These are phyloP conservation scores for Euplagia quadripunctaria DNA, from an alignment of 2,888 invertebrate species.

Conservation along the genomic window DNA sequence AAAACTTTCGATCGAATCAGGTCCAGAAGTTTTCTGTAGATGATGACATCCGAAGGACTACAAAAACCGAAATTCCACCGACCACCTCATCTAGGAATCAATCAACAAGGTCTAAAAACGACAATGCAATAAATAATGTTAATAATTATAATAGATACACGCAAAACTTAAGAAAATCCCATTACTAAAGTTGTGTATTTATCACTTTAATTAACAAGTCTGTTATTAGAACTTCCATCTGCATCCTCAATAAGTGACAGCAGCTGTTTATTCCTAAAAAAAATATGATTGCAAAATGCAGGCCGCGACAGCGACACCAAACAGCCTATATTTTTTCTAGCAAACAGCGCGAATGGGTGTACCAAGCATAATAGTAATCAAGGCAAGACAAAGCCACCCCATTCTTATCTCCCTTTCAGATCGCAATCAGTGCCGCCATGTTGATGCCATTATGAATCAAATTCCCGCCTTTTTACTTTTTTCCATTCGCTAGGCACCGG, in stretches of 20 bases:
- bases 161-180: neutral
- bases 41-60: too few relatives aligned
- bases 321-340: conserved; percentile 9
- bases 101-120: too few relatives aligned
- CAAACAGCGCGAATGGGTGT: conserved; percentile 27
- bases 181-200: neutral
- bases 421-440: conserved; percentile 84
- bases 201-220: neutral
- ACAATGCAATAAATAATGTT: neutral
- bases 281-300: neutral
- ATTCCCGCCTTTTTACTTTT: conserved; percentile 81
- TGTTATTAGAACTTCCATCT: neutral
- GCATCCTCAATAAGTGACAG: conserved; percentile 14
- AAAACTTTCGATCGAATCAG: too few relatives aligned
- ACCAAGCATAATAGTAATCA: conserved; percentile 64
- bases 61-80: too few relatives aligned
- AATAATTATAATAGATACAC: neutral
- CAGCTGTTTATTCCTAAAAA: conserved; percentile 14
- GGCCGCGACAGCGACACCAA: neutral
- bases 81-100: too few relatives aligned
- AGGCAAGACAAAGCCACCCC: conserved; percentile 82
- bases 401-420: conserved; percentile 78
- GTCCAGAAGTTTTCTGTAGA: too few relatives aligned
- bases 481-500: conserved; percentile 77
- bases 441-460: conserved; percentile 84